phyloP scores from a whole-genome alignment of 2,113 vertebrate species.

The Tinamus guttatus region DNA sequence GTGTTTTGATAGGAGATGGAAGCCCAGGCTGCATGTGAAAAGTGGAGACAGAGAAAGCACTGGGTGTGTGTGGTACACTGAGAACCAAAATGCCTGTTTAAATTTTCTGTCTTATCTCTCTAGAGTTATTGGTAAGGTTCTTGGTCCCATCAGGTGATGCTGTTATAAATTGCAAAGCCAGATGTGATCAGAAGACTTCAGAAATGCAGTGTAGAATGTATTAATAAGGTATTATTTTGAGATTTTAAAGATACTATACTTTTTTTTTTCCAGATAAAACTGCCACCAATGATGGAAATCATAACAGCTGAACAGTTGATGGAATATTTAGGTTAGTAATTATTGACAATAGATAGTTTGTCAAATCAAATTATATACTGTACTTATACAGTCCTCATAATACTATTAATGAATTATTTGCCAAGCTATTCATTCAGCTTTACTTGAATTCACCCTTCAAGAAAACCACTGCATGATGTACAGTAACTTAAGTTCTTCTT shows the following conservation, averaged over 20 bases:
- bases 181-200: background rate
- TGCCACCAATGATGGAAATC: constrained; percentile 99
- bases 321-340: constrained; percentile 96
- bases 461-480: background rate
- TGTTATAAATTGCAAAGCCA: background rate
- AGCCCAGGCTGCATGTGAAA: background rate
- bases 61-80: background rate
- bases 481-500: background rate
- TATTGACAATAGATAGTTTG: background rate
- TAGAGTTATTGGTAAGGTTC: background rate
- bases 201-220: background rate
- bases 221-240: background rate
- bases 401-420: background rate
- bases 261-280: constrained; percentile 88
- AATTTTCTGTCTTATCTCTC: background rate
- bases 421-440: background rate
- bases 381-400: background rate
- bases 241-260: background rate
- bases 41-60: background rate
- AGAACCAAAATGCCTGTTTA: background rate
- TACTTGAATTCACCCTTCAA: background rate
- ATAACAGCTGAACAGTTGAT: constrained; percentile 98
- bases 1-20: background rate
- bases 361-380: background rate
- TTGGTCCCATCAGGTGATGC: background rate